These are phyloP conservation scores for Plusia festucae DNA, from an alignment of 2,888 invertebrate genomes.

Conservation along the genomic window DNA sequence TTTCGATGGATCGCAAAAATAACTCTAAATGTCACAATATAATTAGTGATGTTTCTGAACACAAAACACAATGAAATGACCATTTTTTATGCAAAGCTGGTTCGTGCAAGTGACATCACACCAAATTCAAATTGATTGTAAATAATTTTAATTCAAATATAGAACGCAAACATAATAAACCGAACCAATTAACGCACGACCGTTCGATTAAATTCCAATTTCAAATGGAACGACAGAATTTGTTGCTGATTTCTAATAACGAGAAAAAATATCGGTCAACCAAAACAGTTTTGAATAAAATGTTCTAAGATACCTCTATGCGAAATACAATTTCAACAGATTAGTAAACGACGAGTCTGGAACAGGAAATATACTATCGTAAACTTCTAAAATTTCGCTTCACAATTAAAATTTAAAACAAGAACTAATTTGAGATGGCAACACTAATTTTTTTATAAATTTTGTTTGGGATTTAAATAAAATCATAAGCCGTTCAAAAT, in stretches of 20 bases:
- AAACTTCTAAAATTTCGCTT: too few species aligned
- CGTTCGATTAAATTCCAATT: constrained; percentile 8
- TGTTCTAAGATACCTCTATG: too few species aligned
- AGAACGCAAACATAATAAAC: background rate
- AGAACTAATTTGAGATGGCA: too few species aligned
- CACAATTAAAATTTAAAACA: too few species aligned
- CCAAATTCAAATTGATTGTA: constrained; percentile 2
- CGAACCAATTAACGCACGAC: background rate
- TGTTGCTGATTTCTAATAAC: constrained; percentile 1
- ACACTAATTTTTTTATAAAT: too few species aligned
- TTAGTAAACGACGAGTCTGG: too few species aligned
- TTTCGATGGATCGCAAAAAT: too few species aligned
- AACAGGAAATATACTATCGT: too few species aligned
- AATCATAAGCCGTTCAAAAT: too few species aligned
- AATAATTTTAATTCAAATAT: constrained; percentile 6
- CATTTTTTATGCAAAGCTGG: background rate
- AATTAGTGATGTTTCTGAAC: background rate
- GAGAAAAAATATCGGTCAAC: background rate
- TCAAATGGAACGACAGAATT: background rate
- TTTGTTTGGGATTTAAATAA: too few species aligned
- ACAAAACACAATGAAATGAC: background rate
- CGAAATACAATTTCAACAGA: too few species aligned
- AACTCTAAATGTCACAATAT: background rate
- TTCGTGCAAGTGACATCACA: background rate
- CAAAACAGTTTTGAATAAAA: background rate